Base-by-base conservation (phyloP, 2,797 vertebrate species). In the Oreonectes daqikongensis region DNA sequence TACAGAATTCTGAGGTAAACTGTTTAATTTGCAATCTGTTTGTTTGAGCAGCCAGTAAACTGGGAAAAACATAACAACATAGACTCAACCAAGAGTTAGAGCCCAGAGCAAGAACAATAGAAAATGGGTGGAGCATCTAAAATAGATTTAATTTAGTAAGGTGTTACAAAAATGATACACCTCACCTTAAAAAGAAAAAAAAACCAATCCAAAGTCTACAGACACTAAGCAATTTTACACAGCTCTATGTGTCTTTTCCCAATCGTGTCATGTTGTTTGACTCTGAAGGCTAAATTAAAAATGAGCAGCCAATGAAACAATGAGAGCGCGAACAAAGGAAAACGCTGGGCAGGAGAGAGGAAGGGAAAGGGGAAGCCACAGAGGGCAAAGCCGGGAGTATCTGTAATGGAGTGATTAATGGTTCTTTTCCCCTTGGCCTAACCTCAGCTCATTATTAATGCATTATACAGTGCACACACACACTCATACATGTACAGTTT, bases 391-490 rank as follows among this genome's bases (percentile, higher is more conserved):
- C 32, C 35, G 74, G 74, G 55, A 76, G 74, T 61, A 35, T 60
- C 75, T 66, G 69, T 66, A 48, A 75, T 35, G 35, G 63, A 44
- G 69, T 78, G 79, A 73, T 79, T 81, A 77, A 79, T 73, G 76
- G 59, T 66, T 59, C n/a, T 40, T 42, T 76, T 64, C 38, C 15
- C 32, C 30, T 75, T 48, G 75, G 44, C 44, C 53, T 69, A 64
- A 64, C 59, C 57, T 44, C 46, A 81, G 17, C 5, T 78, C 59
- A 76, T 79, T 42, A 70, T 66, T 76, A 76, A 81, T 73, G 57
- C 40, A 65, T 76, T 40, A 50, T 60, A 65, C 32, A 40, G n/a
- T 26, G 40, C 44, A 18, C 40, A 8, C 64, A 64, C 55, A 69
- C 40, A 78, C 38, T 48, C 60, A 63, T 26, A 60, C 48, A 69